Evolutionary conservation across 2,797 vertebrate species (phyloP), one percentile per base, ranked within the genome.

Genomic region (Furcifer pardalis): DNA sequence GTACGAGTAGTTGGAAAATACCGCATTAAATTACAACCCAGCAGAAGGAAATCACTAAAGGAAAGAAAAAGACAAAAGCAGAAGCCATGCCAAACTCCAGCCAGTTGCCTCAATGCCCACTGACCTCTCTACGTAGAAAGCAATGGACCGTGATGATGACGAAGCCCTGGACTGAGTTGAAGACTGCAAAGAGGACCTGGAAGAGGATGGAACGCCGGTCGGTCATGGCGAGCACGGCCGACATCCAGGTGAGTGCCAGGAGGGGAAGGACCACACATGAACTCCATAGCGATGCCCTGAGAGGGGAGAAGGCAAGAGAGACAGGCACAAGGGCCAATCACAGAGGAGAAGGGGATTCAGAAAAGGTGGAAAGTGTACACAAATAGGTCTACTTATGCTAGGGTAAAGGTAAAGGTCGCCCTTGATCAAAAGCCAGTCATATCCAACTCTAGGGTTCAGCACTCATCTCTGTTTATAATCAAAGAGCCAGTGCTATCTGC

Each of bases 241-340:
- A 99, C 98, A 99, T 99, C 98, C 98, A 99, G 89, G 98, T 99
- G 94, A 99, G 97, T 0, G 98, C 98, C 93, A 99, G 95, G 93
- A 99, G 96, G 65, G 98, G 98, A 90, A 99, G 97, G 93, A 99
- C 98, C 92, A 99, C 98, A n/a, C 98, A 99, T 88, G 98, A 99
- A 94, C 98, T 99, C 98, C 98, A 99, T 84, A 99, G 96, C 17
- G 98, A 99, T n/a, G 98, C 98, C 98, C 98, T 99, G 96, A 78
- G 89, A 86, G 91, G 83, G 93, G 90, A 83, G 25, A 52, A 75
- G 81, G 88, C 89, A 81, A 91, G 85, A 86, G 5, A 66, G 78
- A 84, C 66, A 74, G 42, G 74, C 2, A n/a, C 86, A 83, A 86
- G 75, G 35, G 49, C 72, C 46, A 81, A 65, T 65, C 52, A 10